A percentile compares a stretch with the other conserved stretches of the same genome.
phyloP scores from a whole-genome alignment of 2,797 vertebrate species.

The Otolemur crassicaudatus region DNA sequence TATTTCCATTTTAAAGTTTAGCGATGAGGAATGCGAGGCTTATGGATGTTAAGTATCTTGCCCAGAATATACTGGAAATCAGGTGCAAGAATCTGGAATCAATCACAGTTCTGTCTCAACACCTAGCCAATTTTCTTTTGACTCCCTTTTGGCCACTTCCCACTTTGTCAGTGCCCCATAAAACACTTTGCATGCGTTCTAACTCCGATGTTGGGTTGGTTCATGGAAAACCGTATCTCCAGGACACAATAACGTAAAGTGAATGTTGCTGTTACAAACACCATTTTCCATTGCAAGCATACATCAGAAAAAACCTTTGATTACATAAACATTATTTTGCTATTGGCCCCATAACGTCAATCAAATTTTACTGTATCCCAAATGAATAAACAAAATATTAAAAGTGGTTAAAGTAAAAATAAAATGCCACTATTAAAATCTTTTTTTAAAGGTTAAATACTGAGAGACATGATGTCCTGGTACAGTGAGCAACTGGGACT shows the following conservation, averaged over 20 bases:
- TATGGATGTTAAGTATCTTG: not conserved
- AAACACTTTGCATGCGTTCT: not conserved
- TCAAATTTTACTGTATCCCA: not conserved
- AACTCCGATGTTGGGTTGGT: not conserved
- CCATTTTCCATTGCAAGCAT: not conserved
- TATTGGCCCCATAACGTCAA: not conserved
- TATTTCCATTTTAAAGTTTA: not conserved
- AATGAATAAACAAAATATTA: not conserved
- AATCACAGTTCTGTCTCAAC: not conserved
- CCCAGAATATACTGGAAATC: not conserved
- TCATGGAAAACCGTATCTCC: not conserved
- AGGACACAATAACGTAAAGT: not conserved
- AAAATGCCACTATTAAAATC: not conserved
- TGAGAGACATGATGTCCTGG: not conserved
- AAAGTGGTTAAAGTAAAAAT: constrained; percentile 11
- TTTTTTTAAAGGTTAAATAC: constrained; percentile 10
- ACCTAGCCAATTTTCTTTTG: not conserved
- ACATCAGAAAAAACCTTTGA: not conserved
- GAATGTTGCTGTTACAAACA: not conserved
- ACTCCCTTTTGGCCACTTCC: not conserved
- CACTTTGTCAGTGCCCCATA: not conserved
- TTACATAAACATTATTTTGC: not conserved
- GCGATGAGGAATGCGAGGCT: not conserved
- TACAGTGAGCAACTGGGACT: not conserved
- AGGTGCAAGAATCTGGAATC: not conserved